Evolutionary conservation across 2,888 invertebrate species (phyloP).

Genomic region (Callimorpha dominula): DNA sequence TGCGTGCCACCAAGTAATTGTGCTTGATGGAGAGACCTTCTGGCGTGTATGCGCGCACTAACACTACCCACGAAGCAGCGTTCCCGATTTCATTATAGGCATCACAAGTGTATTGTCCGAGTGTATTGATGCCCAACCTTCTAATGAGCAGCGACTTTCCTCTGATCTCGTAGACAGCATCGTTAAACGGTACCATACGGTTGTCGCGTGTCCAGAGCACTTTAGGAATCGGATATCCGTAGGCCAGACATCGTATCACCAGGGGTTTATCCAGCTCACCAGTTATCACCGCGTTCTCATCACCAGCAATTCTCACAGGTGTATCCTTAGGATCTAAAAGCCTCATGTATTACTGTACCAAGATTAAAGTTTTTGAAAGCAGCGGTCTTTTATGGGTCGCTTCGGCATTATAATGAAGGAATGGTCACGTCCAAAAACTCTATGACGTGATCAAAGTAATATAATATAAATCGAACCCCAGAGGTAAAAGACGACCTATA

Average conservation of each 20-base stretch:
- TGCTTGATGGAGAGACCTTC: slow-evolving; percentile 78
- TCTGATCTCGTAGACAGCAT: slow-evolving; percentile 90
- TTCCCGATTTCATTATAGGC: slow-evolving; percentile 94
- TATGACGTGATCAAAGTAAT: slow-evolving; percentile 32
- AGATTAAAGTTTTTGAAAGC: slow-evolving; percentile 57
- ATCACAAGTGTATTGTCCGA: slow-evolving; percentile 95
- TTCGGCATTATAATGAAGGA: slow-evolving; percentile 24
- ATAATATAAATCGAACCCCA: too few species aligned
- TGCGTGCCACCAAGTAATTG: slow-evolving; percentile 58
- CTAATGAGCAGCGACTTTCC: slow-evolving; percentile 92
- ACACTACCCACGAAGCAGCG: slow-evolving; percentile 92
- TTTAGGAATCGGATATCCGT: slow-evolving; percentile 92
- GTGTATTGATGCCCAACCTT: slow-evolving; percentile 89
- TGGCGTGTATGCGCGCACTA: slow-evolving; percentile 90
- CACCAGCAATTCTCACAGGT: slow-evolving; percentile 89
- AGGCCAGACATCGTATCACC: slow-evolving; percentile 92
- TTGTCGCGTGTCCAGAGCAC: slow-evolving; percentile 94
- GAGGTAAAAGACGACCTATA: too few species aligned
- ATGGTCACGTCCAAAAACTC: slow-evolving; percentile 65
- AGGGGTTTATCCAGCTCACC: slow-evolving; percentile 91
- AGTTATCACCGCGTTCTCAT: slow-evolving; percentile 88
- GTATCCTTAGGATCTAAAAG: slow-evolving; percentile 85
- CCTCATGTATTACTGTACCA: slow-evolving; percentile 50
- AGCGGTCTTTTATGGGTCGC: slow-evolving; percentile 30
- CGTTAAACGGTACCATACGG: slow-evolving; percentile 90